Evolutionary conservation across 2,888 invertebrate genomes (phyloP).

Genomic region (Sphaerophoria rueppellii): DNA sequence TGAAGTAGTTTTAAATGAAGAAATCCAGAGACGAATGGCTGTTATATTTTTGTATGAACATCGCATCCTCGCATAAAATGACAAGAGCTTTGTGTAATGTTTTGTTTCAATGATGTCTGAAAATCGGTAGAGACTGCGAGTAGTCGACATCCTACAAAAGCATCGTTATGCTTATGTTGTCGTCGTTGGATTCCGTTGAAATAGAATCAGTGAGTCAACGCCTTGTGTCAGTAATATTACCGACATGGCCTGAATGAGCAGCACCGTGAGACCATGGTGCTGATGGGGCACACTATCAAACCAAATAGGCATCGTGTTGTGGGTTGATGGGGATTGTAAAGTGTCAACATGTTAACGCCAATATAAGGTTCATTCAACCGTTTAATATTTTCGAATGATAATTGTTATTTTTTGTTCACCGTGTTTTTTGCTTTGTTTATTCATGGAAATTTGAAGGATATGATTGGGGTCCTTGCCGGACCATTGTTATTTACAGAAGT

Average conservation of each 20-base stretch:
- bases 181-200: conserved; percentile 30
- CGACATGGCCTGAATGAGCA: neutral
- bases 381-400: conserved; percentile 53
- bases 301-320: no score
- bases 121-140: conserved; percentile 60
- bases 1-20: neutral
- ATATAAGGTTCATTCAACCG: conserved; percentile 70
- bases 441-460: neutral
- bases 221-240: neutral
- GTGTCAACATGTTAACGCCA: conserved; percentile 66
- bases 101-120: conserved; percentile 68
- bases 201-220: neutral
- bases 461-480: neutral
- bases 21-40: neutral
- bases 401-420: conserved; percentile 16
- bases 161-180: conserved; percentile 61
- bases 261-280: neutral
- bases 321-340: conserved; percentile 37
- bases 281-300: neutral
- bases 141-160: conserved; percentile 1
- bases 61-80: conserved; percentile 34
- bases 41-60: neutral
- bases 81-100: conserved; percentile 67
- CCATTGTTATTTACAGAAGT: no score
- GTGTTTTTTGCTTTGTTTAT: neutral